These are phyloP conservation scores for Malaclemys terrapin DNA, from an alignment of 2,113 vertebrate species.

Conservation along the genomic window DNA sequence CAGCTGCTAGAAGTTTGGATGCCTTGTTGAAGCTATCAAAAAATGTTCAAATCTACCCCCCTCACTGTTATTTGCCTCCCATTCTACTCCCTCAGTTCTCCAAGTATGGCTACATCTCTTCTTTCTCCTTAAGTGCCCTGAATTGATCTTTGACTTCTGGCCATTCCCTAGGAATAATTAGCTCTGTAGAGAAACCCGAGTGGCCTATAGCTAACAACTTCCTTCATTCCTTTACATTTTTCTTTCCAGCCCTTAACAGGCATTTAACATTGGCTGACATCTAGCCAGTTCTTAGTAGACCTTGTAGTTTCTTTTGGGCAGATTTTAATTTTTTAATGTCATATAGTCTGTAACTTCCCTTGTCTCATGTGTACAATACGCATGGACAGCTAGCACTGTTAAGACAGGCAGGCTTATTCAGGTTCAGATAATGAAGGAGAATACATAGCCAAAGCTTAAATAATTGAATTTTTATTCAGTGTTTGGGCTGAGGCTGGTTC, in stretches of 20 bases:
- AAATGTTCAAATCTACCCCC: background rate
- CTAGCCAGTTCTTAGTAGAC: background rate
- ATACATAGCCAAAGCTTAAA: background rate
- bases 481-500: too few relatives aligned
- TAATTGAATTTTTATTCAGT: background rate
- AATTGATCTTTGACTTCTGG: background rate
- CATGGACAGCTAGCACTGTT: background rate
- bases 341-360: background rate
- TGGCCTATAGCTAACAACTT: background rate
- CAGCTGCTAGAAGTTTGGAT: background rate
- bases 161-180: background rate
- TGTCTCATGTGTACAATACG: background rate
- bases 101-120: background rate
- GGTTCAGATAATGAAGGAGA: background rate
- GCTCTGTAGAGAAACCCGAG: background rate
- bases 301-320: background rate
- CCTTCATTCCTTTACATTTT: background rate
- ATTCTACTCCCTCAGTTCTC: rapidly evolving
- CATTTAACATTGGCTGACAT: background rate
- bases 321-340: too few relatives aligned
- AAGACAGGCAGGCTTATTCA: background rate
- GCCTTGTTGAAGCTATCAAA: background rate
- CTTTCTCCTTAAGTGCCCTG: background rate
- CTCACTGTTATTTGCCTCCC: background rate
- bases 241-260: background rate